Evolutionary conservation across 2,113 vertebrate species (phyloP).

Genomic region (Paramormyrops kingsleyae): DNA sequence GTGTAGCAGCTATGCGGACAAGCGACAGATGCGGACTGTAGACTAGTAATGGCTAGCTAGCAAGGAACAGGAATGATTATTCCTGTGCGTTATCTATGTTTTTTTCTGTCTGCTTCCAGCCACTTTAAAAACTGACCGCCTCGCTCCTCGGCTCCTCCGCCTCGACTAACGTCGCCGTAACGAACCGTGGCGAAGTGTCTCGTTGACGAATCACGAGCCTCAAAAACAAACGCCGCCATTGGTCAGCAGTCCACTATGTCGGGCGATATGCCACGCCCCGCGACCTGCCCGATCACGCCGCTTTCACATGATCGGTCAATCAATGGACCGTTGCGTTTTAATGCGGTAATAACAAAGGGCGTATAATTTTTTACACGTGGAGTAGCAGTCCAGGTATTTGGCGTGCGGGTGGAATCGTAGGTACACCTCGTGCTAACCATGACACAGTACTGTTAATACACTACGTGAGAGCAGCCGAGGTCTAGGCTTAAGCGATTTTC

Average conservation of each 20-base stretch:
- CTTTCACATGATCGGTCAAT: slow-evolving; percentile 50
- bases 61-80: neutral
- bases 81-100: neutral
- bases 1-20: neutral
- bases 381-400: neutral
- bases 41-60: neutral
- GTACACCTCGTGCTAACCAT: neutral
- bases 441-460: neutral
- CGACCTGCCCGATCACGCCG: slow-evolving; percentile 30
- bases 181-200: slow-evolving; percentile 28
- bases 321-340: slow-evolving; percentile 27
- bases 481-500: neutral
- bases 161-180: neutral
- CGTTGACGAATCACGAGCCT: slow-evolving; percentile 49
- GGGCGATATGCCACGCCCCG: slow-evolving; percentile 9
- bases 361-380: neutral
- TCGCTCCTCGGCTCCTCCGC: neutral
- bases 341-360: neutral
- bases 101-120: neutral
- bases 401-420: neutral
- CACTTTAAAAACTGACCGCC: neutral
- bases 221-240: slow-evolving; percentile 55
- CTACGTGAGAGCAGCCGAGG: neutral
- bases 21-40: neutral
- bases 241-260: slow-evolving; percentile 31